Percentiles rank a stretch among this genome's conserved stretches.
Conservation (phyloP, 2,797 vertebrate species). For the Alectoris magna region DNA sequence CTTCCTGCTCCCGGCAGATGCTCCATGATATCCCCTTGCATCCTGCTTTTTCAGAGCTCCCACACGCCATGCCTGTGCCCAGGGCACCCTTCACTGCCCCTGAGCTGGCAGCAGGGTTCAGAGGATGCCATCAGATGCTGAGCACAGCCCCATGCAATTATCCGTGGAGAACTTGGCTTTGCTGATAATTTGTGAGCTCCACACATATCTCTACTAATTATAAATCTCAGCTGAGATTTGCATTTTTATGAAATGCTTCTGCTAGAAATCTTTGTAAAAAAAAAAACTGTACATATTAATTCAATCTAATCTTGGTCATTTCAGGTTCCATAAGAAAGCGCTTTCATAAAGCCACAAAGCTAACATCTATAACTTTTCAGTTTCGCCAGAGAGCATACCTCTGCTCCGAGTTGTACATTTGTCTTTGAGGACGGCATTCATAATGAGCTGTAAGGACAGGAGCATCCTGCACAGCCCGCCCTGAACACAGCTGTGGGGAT, state of each 20-base stretch:
- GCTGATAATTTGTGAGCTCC: conserved; percentile 54
- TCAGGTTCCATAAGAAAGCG: conserved; percentile 63
- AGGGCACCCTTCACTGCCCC: rapidly evolving
- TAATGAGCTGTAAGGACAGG: conserved; percentile 42
- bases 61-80: not conserved
- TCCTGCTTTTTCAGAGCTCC: rapidly evolving
- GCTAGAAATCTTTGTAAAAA: conserved; percentile 69
- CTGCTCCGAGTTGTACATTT: conserved; percentile 26
- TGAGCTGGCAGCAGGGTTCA: not conserved
- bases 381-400: conserved; percentile 58
- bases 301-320: conserved; percentile 77
- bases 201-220: conserved; percentile 73
- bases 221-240: conserved; percentile 77
- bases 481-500: not conserved
- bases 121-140: not conserved
- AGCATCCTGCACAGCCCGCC: not conserved
- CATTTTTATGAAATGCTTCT: conserved; percentile 78
- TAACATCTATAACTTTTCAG: conserved; percentile 58
- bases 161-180: conserved; percentile 13
- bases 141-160: not conserved
- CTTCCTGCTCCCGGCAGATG: not conserved
- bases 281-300: conserved; percentile 63
- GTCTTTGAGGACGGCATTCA: conserved; percentile 8
- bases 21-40: rapidly evolving
- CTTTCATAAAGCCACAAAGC: conserved; percentile 70